These are phyloP conservation scores for Stenotaenia linearis DNA, from an alignment of 2,888 invertebrate species.

Conservation along the genomic window DNA sequence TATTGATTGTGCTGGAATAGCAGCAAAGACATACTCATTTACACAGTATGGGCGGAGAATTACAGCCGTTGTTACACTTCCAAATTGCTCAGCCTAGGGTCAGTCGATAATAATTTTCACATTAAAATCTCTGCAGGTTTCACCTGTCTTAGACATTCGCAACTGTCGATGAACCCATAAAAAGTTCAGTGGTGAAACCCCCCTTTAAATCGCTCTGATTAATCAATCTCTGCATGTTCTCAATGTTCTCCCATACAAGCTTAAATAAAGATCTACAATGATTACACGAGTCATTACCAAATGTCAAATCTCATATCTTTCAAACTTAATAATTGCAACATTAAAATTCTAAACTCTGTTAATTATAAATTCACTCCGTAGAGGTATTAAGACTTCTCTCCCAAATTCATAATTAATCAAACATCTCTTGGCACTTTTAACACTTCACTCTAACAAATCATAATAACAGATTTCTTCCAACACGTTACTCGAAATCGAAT, in stretches of 20 bases:
- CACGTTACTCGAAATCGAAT: too few species aligned
- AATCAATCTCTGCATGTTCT: too few species aligned
- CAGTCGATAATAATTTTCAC: constrained; percentile 26
- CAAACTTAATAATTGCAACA: too few species aligned
- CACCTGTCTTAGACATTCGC: neutral
- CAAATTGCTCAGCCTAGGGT: constrained; percentile 23
- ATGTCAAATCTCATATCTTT: neutral
- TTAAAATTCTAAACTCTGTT: too few species aligned
- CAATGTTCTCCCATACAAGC: neutral
- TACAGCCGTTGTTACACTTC: constrained; percentile 26
- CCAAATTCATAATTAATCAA: too few species aligned
- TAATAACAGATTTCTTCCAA: too few species aligned
- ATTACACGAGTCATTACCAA: neutral
- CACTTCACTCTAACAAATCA: too few species aligned
- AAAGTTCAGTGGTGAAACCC: neutral
- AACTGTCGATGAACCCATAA: constrained; percentile 16
- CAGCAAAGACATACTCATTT: constrained; percentile 26
- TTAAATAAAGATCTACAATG: neutral
- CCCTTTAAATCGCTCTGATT: neutral
- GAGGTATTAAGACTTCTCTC: too few species aligned
- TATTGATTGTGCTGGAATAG: constrained; percentile 26
- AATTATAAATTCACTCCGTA: too few species aligned
- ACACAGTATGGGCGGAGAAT: constrained; percentile 23
- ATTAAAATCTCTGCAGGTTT: constrained; percentile 21
- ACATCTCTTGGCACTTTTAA: too few species aligned